Percentiles rank a stretch among this genome's conserved stretches.
Evolutionary conservation across 1,140 invertebrate species (phyloP).

Genomic region (Halictus rubicundus): DNA sequence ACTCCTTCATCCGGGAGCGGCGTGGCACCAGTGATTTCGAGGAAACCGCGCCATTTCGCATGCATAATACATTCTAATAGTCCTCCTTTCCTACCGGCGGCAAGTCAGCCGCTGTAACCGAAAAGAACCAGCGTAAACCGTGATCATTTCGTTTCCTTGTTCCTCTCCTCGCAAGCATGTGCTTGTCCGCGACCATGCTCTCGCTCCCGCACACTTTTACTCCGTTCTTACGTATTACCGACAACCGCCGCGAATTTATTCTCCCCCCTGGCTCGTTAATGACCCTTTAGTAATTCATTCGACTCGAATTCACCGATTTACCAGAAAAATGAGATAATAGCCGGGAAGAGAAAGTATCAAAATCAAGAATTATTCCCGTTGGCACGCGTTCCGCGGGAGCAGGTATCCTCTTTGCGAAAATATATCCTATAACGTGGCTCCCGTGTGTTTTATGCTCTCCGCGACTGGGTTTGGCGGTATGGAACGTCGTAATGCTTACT

Average conservation of each 20-base stretch:
- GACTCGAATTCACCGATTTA: not conserved
- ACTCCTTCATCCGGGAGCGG: slow-evolving; percentile 77
- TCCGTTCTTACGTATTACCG: slow-evolving; percentile 28
- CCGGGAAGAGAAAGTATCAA: not conserved
- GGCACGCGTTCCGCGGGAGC: not conserved
- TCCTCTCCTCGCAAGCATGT: slow-evolving; percentile 32
- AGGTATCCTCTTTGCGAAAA: not conserved
- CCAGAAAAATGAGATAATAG: not conserved
- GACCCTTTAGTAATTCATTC: slow-evolving; percentile 7
- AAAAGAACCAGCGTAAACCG: slow-evolving; percentile 59
- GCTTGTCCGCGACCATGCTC: slow-evolving; percentile 28
- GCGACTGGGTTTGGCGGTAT: no score
- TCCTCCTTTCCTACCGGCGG: slow-evolving; percentile 23
- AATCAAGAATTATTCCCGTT: not conserved
- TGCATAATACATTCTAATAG: slow-evolving; percentile 76
- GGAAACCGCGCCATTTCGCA: slow-evolving; percentile 72
- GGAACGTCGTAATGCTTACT: no score
- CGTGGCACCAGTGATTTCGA: slow-evolving; percentile 76
- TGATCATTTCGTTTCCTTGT: slow-evolving; percentile 63
- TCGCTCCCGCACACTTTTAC: slow-evolving; percentile 12
- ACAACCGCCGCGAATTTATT: not conserved
- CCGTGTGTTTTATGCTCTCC: no score
- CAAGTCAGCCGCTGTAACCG: slow-evolving; percentile 59
- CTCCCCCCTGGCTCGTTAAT: not conserved
- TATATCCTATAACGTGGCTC: no score